phyloP scores from a whole-genome alignment of 53 echinoderm and acorn worm genomes.

The Zoroaster sp. region DNA sequence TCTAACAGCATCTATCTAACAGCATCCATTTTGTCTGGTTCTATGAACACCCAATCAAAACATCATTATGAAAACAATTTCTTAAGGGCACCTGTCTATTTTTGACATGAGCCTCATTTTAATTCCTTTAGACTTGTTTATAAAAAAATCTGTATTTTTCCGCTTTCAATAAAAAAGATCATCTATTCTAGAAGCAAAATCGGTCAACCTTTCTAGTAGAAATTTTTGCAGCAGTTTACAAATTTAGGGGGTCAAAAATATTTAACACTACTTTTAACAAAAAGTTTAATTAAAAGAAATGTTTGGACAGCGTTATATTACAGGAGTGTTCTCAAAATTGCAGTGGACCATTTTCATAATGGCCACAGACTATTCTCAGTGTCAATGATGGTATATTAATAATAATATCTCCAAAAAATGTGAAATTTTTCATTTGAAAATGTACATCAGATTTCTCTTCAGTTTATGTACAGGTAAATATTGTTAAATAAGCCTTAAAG shows the following conservation, averaged over 20 bases:
- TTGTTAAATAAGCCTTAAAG: too few relatives aligned
- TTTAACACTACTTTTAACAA: constrained; percentile 43
- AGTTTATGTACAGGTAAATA: constrained; percentile 44
- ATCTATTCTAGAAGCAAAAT: background rate
- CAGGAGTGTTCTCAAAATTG: background rate
- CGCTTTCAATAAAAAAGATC: background rate
- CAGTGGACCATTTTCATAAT: background rate
- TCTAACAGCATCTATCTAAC: too few relatives aligned
- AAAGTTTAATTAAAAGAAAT: constrained; percentile 5
- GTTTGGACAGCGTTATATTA: background rate
- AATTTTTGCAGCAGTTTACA: background rate
- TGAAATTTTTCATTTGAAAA: constrained; percentile 31
- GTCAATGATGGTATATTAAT: background rate
- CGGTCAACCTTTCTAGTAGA: background rate
- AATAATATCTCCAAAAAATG: background rate
- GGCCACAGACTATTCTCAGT: background rate
- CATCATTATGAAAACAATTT: background rate
- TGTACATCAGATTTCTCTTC: constrained; percentile 46
- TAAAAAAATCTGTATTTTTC: background rate
- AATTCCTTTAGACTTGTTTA: too few relatives aligned
- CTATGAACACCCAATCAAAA: background rate
- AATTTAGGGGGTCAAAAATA: background rate
- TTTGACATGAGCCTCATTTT: too few relatives aligned
- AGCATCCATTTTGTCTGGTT: background rate
- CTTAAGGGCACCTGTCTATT: background rate